These are phyloP conservation scores for Tylochromis polylepis DNA, from an alignment of 2,113 vertebrate species.

Conservation along the genomic window DNA sequence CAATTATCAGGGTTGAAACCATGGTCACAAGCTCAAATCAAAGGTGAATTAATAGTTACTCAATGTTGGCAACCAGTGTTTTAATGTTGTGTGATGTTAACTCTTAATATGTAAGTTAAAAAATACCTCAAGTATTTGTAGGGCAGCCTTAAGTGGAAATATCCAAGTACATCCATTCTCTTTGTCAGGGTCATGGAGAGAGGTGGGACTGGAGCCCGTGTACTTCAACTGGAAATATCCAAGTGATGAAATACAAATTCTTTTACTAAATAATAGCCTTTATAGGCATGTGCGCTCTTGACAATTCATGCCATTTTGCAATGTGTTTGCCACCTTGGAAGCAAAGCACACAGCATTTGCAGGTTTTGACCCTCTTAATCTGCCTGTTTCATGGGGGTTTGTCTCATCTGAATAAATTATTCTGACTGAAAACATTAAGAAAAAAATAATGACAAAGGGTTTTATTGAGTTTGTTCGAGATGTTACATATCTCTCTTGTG, in stretches of 20 bases:
- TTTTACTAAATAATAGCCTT: background rate
- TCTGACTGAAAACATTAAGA: background rate
- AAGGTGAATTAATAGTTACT: background rate
- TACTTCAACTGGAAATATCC: background rate
- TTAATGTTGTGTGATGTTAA: background rate
- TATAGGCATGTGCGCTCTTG: background rate
- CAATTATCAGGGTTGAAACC: background rate
- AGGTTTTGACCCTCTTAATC: background rate
- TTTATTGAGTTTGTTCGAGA: background rate
- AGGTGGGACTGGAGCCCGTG: background rate
- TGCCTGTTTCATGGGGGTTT: background rate
- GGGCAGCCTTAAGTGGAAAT: background rate
- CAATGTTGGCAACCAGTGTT: background rate
- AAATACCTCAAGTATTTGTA: background rate
- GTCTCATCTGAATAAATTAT: background rate
- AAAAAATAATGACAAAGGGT: background rate
- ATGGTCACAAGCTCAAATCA: background rate
- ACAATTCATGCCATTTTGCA: background rate
- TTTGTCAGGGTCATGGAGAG: background rate
- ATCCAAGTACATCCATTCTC: background rate
- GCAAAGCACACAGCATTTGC: background rate
- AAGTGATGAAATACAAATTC: background rate
- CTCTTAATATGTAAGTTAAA: background rate
- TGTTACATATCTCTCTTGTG: conserved; percentile 1
- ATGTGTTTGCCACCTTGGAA: background rate